Base-by-base conservation (phyloP, 2,113 vertebrate genomes). In the Bothrops jararaca region DNA sequence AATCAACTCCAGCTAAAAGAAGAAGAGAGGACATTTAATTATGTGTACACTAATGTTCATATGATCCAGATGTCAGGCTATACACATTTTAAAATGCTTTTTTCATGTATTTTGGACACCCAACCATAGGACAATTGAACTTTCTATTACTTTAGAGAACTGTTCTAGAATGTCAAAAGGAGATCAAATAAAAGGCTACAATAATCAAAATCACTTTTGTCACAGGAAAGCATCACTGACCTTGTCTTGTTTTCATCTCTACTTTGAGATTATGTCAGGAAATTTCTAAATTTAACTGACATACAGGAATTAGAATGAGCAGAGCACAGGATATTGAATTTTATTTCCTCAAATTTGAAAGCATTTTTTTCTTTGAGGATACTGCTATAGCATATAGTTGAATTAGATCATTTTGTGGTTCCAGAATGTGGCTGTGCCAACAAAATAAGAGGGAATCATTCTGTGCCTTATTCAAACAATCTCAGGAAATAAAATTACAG, bases 1-100 rank as follows among this genome's bases (percentile, higher is more conserved):
- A 98, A 96, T 98, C 98, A 26, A 97, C 95, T 94, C 98, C 98
- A 94, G 98, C 98, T 99, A 93, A 89, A 54, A 91, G 85, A 95
- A 93, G n/a, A 92, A 93, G 91, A 89, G 56, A 3, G 15, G 6
- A 29, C 54, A 50, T 23, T 26, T n/a, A 13, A 7, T 90, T 39
- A 48, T 85, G 86, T 87, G 52, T 22, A 29, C 64, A 85, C n/a
- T 29, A 80, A 15, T 89, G 22, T 74, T 94, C 53, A 85, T 15
- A 90, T 69, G 3, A 54, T 88, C 34, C 80, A 60, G 23, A 85
- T 58, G n/a, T 3, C 39, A 22, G n/a, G 7, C 52, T 58, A 24
- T 45, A 89, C 4, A 23, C 11, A 58, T 56, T 34, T 23, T 89
- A 1, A 39, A 42, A 80, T 80, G 34, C 5, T 42, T 89, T 89